Evolutionary conservation across 1,140 invertebrate species (phyloP), one percentile per base, ranked within the genome.

Genomic region (Trypoxylus dichotomus): DNA sequence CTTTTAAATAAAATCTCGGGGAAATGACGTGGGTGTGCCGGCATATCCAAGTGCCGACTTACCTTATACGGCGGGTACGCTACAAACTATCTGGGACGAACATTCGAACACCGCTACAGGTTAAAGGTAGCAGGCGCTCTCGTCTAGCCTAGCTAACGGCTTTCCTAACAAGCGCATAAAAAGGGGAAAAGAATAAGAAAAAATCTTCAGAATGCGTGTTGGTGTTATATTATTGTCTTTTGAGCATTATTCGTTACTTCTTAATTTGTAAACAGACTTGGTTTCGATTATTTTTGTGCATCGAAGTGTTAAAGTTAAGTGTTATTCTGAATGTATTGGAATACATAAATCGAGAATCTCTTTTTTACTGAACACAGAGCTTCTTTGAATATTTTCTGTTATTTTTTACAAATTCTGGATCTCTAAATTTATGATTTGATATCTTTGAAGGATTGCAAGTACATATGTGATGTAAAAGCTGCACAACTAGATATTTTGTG

Each of bases 71-170:
- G 47, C 47, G 47, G 47, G 7, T 54, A 54, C 7, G 15, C 47
- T 15, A n/a, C 19, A 19, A 54, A 19, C 19, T 54, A 54, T 19
- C 47, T 54, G n/a, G 47, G 47, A 54, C 47, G 47, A 54, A 54
- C 47, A 54, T 54, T 54, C 47, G 47, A 54, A 54, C 15, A 54
- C 47, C 47, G 47, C 47, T 54, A 54, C 47, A 54, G 47, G 47
- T 54, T 54, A 54, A 54, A 54, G 47, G 47, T 54, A 54, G 47
- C 47, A 19, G 47, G 47, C 47, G 47, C 47, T 19, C 47, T 54
- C 47, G 47, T 54, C 47, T 54, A 54, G 47, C 47, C 47, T 54
- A 54, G 47, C 19, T 54, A 54, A 54, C 47, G 47, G 47, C 15
- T 54, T 54, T 19, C 19, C 15, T 54, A 19, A 54, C 13, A 47